These are phyloP conservation scores for Pelobates fuscus DNA, from an alignment of 2,113 vertebrate species.

Conservation along the genomic window DNA sequence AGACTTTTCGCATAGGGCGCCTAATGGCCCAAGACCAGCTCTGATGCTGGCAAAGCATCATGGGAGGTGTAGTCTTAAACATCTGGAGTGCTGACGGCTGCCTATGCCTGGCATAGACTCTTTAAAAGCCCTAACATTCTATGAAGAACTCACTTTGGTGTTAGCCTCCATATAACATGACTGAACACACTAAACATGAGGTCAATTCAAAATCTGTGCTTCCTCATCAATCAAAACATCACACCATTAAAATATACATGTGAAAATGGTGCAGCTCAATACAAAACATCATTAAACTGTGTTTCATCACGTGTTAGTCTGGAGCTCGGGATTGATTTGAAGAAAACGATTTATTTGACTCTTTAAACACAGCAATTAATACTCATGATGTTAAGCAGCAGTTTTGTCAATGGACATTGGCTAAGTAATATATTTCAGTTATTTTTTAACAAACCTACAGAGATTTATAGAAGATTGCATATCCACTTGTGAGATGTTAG, in stretches of 20 bases:
- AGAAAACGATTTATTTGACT: conserved; percentile 35
- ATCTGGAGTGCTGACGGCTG: no score
- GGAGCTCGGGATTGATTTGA: conserved; percentile 9
- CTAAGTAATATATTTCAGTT: conserved; percentile 29
- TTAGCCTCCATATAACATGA: no score
- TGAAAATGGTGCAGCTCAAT: background rate
- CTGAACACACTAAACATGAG: no score
- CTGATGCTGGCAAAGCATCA: no score
- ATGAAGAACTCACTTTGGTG: no score
- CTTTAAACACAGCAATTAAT: conserved; percentile 30
- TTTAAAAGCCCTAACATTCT: no score
- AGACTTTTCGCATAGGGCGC: no score
- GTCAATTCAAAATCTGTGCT: no score
- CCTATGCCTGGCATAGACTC: no score
- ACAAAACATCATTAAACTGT: conserved; percentile 10
- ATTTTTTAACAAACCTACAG: conserved; percentile 6
- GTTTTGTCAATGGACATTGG: conserved; percentile 37
- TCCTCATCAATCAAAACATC: background rate
- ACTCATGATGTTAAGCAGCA: conserved; percentile 32
- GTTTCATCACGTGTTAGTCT: background rate
- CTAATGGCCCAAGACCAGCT: no score
- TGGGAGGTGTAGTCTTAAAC: no score
- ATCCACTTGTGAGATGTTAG: conserved; percentile 11
- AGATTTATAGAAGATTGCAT: conserved; percentile 19
- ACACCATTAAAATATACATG: background rate